Conservation (phyloP, 2,113 vertebrate species). For the Anolis carolinensis region DNA sequence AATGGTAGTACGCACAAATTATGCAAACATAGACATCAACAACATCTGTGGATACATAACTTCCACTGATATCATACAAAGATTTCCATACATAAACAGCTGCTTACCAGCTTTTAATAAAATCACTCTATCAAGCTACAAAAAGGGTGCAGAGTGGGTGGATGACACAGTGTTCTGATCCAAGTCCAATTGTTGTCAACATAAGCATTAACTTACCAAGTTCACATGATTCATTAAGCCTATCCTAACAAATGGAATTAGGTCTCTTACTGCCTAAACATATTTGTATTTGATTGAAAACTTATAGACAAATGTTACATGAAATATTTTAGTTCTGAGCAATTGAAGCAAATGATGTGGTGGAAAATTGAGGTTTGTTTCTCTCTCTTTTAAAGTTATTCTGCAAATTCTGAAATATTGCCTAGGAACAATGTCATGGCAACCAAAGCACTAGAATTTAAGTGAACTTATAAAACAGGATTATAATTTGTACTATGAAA, state of each 20-base stretch:
- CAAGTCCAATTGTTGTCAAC: too few relatives aligned
- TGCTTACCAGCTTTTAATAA: background rate
- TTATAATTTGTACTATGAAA: background rate
- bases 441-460: background rate
- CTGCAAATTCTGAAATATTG: background rate
- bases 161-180: background rate
- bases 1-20: too few relatives aligned
- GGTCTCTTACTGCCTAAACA: background rate
- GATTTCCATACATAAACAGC: background rate
- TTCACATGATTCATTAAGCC: too few relatives aligned
- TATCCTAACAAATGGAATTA: too few relatives aligned
- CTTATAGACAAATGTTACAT: background rate
- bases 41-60: background rate
- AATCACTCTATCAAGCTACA: background rate
- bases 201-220: too few relatives aligned
- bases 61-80: background rate
- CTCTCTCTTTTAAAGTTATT: background rate
- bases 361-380: background rate
- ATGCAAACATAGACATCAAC: too few relatives aligned
- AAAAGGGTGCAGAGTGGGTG: background rate
- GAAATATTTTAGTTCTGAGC: background rate
- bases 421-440: background rate
- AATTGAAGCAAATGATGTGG: background rate
- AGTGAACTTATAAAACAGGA: conserved; percentile 5
- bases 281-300: background rate